Conservation (phyloP, 2,113 vertebrate genomes). For the Hucho hucho region DNA sequence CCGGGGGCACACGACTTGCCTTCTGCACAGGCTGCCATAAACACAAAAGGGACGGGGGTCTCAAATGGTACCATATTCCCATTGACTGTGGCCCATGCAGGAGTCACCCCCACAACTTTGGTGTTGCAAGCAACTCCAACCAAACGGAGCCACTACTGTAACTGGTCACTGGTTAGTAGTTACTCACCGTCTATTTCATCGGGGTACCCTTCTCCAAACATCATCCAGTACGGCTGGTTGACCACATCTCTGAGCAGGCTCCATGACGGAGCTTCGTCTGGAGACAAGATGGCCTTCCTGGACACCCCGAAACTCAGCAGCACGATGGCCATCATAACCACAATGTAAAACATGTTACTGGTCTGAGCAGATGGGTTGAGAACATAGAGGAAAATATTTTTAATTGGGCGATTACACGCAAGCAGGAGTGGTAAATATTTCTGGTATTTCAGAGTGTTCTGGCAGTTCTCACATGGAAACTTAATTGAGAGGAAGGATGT, state of each 20-base stretch:
- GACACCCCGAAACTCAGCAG: slow-evolving; percentile 93
- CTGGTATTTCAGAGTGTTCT: too few relatives aligned
- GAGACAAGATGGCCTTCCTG: slow-evolving; percentile 91
- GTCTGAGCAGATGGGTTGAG: slow-evolving; percentile 70
- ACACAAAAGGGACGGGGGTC: slow-evolving; percentile 9
- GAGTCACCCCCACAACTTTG: too few relatives aligned
- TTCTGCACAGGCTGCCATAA: slow-evolving; percentile 76
- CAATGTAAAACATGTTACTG: slow-evolving; percentile 97
- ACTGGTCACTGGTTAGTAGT: not conserved
- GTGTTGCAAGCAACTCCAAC: too few relatives aligned
- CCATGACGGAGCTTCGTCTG: slow-evolving; percentile 88
- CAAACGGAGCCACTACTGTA: too few relatives aligned
- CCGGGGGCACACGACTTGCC: slow-evolving; percentile 80
- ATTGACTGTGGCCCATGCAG: too few relatives aligned
- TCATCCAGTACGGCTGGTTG: slow-evolving; percentile 98
- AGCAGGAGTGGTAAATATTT: too few relatives aligned
- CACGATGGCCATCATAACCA: slow-evolving; percentile 96
- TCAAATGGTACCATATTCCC: not conserved
- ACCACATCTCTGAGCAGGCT: slow-evolving; percentile 85
- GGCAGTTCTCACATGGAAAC: too few relatives aligned
- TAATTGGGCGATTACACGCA: too few relatives aligned
- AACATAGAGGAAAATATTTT: not conserved
- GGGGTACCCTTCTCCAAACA: slow-evolving; percentile 96
- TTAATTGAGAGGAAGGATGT: too few relatives aligned
- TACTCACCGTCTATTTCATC: slow-evolving; percentile 84